phyloP scores from a whole-genome alignment of 2,888 invertebrate species.

The Agrochola lota region DNA sequence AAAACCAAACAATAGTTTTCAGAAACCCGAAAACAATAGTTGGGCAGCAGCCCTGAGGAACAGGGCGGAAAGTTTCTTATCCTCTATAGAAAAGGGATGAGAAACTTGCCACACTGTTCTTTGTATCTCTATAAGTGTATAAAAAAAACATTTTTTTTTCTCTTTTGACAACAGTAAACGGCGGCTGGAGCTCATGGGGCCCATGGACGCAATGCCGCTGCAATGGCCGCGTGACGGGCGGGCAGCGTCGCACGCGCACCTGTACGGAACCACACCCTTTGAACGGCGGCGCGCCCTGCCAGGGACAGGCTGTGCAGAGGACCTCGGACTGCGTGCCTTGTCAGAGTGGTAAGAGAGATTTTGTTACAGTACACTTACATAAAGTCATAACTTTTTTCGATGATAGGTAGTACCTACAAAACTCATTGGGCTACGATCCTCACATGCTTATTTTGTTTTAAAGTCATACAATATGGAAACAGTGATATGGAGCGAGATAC shows the following conservation, averaged over 20 bases:
- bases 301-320: constrained; percentile 95
- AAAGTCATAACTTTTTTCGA: too few species aligned
- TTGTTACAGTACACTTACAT: neutral
- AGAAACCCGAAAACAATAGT: too few species aligned
- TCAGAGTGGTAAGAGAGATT: constrained; percentile 86
- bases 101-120: too few species aligned
- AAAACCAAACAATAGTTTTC: too few species aligned
- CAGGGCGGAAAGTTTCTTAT: too few species aligned
- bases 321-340: constrained; percentile 95
- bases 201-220: constrained; percentile 97
- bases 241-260: constrained; percentile 95
- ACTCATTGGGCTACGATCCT: too few species aligned
- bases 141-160: neutral
- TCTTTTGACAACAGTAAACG: constrained; percentile 93
- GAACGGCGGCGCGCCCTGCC: constrained; percentile 97
- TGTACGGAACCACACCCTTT: constrained; percentile 97
- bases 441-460: too few species aligned
- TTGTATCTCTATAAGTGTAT: neutral
- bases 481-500: too few species aligned
- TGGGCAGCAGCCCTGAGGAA: too few species aligned
- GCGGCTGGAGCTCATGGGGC: constrained; percentile 98
- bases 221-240: constrained; percentile 93
- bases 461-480: too few species aligned
- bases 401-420: too few species aligned
- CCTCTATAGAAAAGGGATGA: too few species aligned